Evolutionary conservation across 2,113 vertebrate species (phyloP), one percentile per base, ranked within the genome.

Genomic region (Cinclus cinclus): DNA sequence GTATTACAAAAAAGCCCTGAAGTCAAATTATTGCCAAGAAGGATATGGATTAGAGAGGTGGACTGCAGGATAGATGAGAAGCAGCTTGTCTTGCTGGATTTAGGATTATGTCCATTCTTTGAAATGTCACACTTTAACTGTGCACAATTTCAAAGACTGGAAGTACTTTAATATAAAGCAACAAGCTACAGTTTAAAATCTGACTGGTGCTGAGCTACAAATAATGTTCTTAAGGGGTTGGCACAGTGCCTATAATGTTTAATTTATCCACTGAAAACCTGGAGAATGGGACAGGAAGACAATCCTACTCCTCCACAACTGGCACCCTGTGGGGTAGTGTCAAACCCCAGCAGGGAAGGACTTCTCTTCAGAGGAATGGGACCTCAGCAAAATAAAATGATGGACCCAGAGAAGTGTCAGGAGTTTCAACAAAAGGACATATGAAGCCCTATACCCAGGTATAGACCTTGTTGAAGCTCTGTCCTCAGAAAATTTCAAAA

Each of bases 251-350:
- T 68, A 2, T 19, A 12, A 3, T 44, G 16, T 60, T 85, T 30
- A 27, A 77, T 17, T 17, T 47, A 44, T 49, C 24, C 39, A 24
- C 10, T 22, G 53, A 59, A 63, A 82, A 53, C 17, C 25, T 55
- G 52, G 35, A 79, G 20, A 88, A 88, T 4, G 9, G 42, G 28
- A 33, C 28, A 67, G 52, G 47, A 90, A n/a, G 0, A 1, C 6
- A 62, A 3, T 10, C 3, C 56, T 19, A 24, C 7, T 56, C 16
- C 22, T 21, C 44, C n/a, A 39, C 18, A 15, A 18, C 6, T 19
- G n/a, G 2, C 16, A 39, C 4, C 14, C 9, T 53, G 4, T 1
- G 10, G 13, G 13, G 5, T 17, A 27, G 8, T 17, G 35, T 21
- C 39, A 73, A 39, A 60, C 4, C 15, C n/a, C 55, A 49, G 37